Evolutionary conservation across 2,797 vertebrate genomes (phyloP), one percentile per base, ranked within the genome.

Genomic region (Lutjanus argentimaculatus): DNA sequence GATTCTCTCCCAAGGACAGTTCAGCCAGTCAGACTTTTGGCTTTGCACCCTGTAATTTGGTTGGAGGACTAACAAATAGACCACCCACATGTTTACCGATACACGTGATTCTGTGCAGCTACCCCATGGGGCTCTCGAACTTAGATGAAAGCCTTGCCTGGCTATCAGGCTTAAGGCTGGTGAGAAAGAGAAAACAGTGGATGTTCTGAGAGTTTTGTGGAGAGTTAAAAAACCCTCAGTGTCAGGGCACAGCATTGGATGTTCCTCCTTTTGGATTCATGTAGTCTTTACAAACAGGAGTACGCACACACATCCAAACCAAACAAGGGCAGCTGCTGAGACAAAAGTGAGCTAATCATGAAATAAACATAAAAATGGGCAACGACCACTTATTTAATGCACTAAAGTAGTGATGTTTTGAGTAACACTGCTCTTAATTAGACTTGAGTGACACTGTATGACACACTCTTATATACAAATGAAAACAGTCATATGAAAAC

Each of bases 21-120:
- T 61, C 13, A 84, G 58, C 45, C 30, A 46, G 40, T 17, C 7
- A 57, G 53, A 81, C 36, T 57, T 87, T 75, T 63, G 67, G 67
- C 36, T 15, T 71, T 51, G 69, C 79, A 61, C 36, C 42, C 15
- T 77, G 40, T 77, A 19, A 83, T 79, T 56, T 80, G 66, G 74
- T 53, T 40, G n/a, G 25, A 56, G 55, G 48, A 74, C 43, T 68
- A 76, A 84, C 86, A 90, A 85, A 84, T 22, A 87, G 64, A 85
- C 85, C 84, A 73, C 88, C 90, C 87, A 88, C 85, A 62, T 15
- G 0, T 88, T 85, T 75, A 85, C 51, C 75, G 61, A 84, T 84
- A 81, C 13, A 58, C 22, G 52, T 25, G 21, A 63, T 42, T 82
- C 45, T 3, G n/a, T 55, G 11, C 53, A 21, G 62, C 53, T 64